These are phyloP conservation scores for Amphipoea oculea DNA, from an alignment of 2,888 invertebrate species.

Conservation along the genomic window DNA sequence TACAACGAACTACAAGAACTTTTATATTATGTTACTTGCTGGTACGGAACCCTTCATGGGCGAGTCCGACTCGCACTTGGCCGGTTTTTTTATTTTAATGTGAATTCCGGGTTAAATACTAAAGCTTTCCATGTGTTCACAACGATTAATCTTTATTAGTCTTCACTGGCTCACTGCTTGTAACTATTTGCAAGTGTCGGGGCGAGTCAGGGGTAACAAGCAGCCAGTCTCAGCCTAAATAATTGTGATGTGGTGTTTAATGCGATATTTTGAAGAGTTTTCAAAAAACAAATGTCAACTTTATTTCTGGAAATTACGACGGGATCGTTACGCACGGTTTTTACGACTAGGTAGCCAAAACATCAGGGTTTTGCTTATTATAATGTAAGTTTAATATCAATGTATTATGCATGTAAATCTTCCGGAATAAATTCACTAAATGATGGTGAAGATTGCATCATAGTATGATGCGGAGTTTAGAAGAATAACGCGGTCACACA, in stretches of 20 bases:
- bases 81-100: not conserved
- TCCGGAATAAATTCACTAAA: too few relatives aligned
- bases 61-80: too few relatives aligned
- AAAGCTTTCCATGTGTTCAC: not conserved
- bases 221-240: not conserved
- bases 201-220: not conserved
- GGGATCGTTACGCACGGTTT: not conserved
- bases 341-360: not conserved
- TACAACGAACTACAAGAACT: too few relatives aligned
- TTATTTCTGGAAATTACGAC: not conserved
- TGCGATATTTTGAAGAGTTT: not conserved
- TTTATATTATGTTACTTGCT: too few relatives aligned
- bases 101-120: too few relatives aligned
- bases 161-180: not conserved
- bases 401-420: too few relatives aligned
- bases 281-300: not conserved
- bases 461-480: too few relatives aligned
- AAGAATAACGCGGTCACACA: too few relatives aligned
- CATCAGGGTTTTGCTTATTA: not conserved
- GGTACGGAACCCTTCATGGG: too few relatives aligned
- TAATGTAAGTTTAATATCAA: not conserved
- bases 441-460: too few relatives aligned
- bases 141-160: constrained; percentile 10
- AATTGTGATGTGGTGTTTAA: too few relatives aligned
- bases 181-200: constrained; percentile 18